Percentiles rank a stretch among this genome's conserved stretches.
Evolutionary conservation across 2,113 vertebrate species (phyloP).

Genomic region (Apeltes quadracus): DNA sequence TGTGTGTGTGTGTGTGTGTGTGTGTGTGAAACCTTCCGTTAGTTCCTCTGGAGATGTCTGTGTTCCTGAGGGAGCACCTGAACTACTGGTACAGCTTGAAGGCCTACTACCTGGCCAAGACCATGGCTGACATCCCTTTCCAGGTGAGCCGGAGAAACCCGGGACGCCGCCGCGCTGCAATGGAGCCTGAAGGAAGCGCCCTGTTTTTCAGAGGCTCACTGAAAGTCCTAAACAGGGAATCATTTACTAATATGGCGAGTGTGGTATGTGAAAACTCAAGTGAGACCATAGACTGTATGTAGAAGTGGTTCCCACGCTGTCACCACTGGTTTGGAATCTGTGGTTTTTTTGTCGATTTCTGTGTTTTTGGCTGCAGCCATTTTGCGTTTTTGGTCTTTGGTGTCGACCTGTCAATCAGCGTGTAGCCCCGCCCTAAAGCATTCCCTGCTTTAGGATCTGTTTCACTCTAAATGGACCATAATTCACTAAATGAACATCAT

Average conservation of each 20-base stretch:
- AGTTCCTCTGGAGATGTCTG: slow-evolving; percentile 96
- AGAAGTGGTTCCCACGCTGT: background rate
- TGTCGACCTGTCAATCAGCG: background rate
- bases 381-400: background rate
- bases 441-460: no score
- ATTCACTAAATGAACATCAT: no score
- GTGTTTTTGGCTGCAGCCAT: background rate
- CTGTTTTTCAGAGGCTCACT: background rate
- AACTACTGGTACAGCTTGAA: slow-evolving; percentile 99
- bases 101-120: slow-evolving; percentile 97
- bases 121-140: slow-evolving; percentile 96
- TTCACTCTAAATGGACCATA: no score
- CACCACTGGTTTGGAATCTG: background rate
- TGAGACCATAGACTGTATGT: background rate
- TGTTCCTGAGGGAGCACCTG: slow-evolving; percentile 93
- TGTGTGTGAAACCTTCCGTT: slow-evolving; percentile 25
- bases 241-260: background rate
- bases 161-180: slow-evolving; percentile 10
- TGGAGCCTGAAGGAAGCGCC: slow-evolving; percentile 5
- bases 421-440: background rate
- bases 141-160: slow-evolving; percentile 83
- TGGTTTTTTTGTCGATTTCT: background rate
- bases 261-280: background rate
- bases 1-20: no score
- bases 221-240: background rate